Percentiles rank a stretch among this genome's conserved stretches.
Conservation (phyloP, 2,888 invertebrate species). For the Acleris laterana region DNA sequence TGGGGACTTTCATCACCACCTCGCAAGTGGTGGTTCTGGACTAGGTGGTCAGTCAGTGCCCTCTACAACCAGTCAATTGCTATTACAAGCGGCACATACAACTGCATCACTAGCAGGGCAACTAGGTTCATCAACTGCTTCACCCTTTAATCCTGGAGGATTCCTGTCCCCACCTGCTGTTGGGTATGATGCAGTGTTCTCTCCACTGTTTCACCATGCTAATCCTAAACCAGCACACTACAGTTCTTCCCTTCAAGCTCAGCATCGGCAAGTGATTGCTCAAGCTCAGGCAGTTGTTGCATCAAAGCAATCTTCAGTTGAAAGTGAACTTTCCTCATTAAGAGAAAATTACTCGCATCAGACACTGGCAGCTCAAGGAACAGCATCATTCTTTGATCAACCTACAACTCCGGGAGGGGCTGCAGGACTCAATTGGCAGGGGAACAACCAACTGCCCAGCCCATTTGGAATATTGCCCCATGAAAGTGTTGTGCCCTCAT, state of each 20-base stretch:
- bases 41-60: slow-evolving; percentile 83
- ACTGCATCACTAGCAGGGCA: slow-evolving; percentile 86
- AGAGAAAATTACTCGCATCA: slow-evolving; percentile 87
- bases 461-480: slow-evolving; percentile 92
- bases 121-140: slow-evolving; percentile 85
- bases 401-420: slow-evolving; percentile 80
- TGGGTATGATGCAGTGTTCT: slow-evolving; percentile 92
- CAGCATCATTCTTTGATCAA: slow-evolving; percentile 87
- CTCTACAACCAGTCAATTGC: slow-evolving; percentile 87
- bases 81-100: slow-evolving; percentile 87
- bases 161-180: slow-evolving; percentile 91
- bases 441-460: slow-evolving; percentile 87
- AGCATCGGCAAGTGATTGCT: slow-evolving; percentile 88
- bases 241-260: slow-evolving; percentile 86
- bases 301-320: slow-evolving; percentile 82
- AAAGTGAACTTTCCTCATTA: slow-evolving; percentile 83
- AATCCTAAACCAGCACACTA: slow-evolving; percentile 90
- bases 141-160: slow-evolving; percentile 88
- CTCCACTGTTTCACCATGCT: slow-evolving; percentile 92
- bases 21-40: slow-evolving; percentile 84
- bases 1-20: slow-evolving; percentile 88
- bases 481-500: slow-evolving; percentile 89
- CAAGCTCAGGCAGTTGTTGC: slow-evolving; percentile 83
- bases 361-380: slow-evolving; percentile 83
- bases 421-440: slow-evolving; percentile 88